Evolutionary conservation across 1,140 invertebrate species (phyloP), one percentile per base, ranked within the genome.

Genomic region (Globodera rostochiensis): DNA sequence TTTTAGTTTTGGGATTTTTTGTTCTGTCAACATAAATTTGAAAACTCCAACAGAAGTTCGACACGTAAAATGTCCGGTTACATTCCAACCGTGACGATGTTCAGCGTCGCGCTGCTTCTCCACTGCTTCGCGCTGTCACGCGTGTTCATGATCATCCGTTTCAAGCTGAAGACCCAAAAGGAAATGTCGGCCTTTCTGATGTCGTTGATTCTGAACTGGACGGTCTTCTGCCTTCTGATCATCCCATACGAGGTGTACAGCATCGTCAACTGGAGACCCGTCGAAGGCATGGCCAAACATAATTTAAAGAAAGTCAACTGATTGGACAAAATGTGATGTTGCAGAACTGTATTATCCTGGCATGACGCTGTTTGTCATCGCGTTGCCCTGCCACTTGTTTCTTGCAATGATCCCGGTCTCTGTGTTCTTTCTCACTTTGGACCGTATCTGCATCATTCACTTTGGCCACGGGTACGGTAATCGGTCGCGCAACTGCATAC

Each of bases 191-290:
- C 60, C 70, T 78, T 78, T 9, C 36, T 78, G 11, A 64, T 78
- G 66, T 25, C 64, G 66, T 21, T 78, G 70, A 49, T 78, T 11
- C 21, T 78, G 7, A 78, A 78, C 70, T 78, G 77, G 77, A 21
- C 77, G n/a, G 4, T 78, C 45, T 66, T 78, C 47, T 78, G 77
- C 49, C 6, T 64, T n/a, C 36, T 78, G n/a, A 49, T 78, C 66
- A 78, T 78, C 21, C 77, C 77, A 47, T 78, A 78, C 70, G 77
- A 78, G 70, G 25, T 15, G 13, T 78, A 78, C 70, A 70, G 77
- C 66, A 78, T 78, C 49, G 11, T 25, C 70, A 70, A 69, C 11
- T 78, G 77, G 77, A 45, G 64, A 45, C 77, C 77, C 66, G 9
- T 47, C 49, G 36, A 64, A 25, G 77, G 77, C 47, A 25, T 25